A percentile compares a stretch with the other conserved stretches of the same genome.
These are phyloP conservation scores for Notarius quadriscutis DNA, from an alignment of 2,113 vertebrate genomes.

Conservation along the genomic window DNA sequence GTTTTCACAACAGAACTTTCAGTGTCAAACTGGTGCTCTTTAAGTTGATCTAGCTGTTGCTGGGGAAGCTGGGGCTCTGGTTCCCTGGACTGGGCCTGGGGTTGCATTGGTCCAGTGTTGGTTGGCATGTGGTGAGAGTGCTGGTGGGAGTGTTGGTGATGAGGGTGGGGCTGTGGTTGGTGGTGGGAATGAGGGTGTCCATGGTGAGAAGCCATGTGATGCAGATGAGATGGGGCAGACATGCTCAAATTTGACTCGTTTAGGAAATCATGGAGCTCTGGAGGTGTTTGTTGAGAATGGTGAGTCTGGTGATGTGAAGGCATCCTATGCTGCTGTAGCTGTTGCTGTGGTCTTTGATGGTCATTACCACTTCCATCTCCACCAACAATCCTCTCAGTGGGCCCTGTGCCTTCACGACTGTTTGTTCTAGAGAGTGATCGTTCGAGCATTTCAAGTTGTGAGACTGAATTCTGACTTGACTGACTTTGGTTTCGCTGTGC, in stretches of 20 bases:
- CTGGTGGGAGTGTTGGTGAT: constrained; percentile 65
- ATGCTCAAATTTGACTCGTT: constrained; percentile 68
- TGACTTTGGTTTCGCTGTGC: constrained; percentile 69
- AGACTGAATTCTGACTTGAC: constrained; percentile 69
- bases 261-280: constrained; percentile 71
- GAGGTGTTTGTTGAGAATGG: constrained; percentile 61
- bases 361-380: constrained; percentile 58
- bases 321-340: constrained; percentile 67
- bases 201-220: constrained; percentile 66
- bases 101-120: constrained; percentile 58
- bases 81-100: constrained; percentile 62
- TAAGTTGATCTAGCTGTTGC: constrained; percentile 71
- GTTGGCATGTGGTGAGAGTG: constrained; percentile 62
- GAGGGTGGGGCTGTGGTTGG: constrained; percentile 62
- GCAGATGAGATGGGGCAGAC: constrained; percentile 65
- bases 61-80: constrained; percentile 62
- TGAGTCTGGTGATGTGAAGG: constrained; percentile 63
- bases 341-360: constrained; percentile 67
- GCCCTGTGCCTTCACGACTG: constrained; percentile 58
- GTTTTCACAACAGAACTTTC: constrained; percentile 75
- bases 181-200: constrained; percentile 63
- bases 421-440: constrained; percentile 68
- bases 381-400: constrained; percentile 60
- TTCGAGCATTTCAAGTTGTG: constrained; percentile 69
- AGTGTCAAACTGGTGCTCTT: constrained; percentile 78